Evolutionary conservation across 2,797 vertebrate genomes (phyloP).

Genomic region (Ptychobarbus kaznakovi): DNA sequence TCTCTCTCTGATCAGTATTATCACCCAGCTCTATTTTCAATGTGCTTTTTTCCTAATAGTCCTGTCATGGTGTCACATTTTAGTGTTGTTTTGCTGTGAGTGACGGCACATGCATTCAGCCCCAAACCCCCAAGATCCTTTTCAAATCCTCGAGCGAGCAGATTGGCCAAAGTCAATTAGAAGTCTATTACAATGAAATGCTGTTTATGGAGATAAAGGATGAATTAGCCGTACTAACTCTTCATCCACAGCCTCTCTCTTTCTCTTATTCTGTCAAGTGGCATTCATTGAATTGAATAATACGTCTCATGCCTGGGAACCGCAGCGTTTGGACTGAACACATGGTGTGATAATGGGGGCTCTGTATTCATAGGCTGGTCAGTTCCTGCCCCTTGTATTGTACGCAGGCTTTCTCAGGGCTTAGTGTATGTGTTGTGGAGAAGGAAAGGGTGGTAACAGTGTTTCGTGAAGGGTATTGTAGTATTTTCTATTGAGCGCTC

Average conservation of each 20-base stretch:
- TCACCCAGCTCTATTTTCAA: not conserved
- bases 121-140: not conserved
- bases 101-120: conserved; percentile 10
- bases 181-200: conserved; percentile 57
- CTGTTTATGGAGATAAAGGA: conserved; percentile 53
- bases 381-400: conserved; percentile 51
- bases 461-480: conserved; percentile 20
- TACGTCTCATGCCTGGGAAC: conserved; percentile 53
- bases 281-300: conserved; percentile 47
- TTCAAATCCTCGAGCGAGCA: conserved; percentile 24
- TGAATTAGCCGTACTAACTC: conserved; percentile 56
- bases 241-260: conserved; percentile 39
- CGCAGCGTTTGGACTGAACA: conserved; percentile 53
- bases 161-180: conserved; percentile 59
- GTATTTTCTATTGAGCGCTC: conserved; percentile 42
- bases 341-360: conserved; percentile 78
- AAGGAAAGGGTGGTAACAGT: conserved; percentile 67
- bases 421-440: conserved; percentile 51
- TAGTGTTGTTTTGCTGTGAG: not conserved
- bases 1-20: not conserved
- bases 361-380: conserved; percentile 82
- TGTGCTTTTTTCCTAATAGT: not conserved
- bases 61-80: conserved; percentile 7
- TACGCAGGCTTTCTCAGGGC: conserved; percentile 43
- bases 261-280: conserved; percentile 42